These are phyloP conservation scores for Malurus melanocephalus DNA, from an alignment of 2,113 vertebrate species.

Conservation along the genomic window DNA sequence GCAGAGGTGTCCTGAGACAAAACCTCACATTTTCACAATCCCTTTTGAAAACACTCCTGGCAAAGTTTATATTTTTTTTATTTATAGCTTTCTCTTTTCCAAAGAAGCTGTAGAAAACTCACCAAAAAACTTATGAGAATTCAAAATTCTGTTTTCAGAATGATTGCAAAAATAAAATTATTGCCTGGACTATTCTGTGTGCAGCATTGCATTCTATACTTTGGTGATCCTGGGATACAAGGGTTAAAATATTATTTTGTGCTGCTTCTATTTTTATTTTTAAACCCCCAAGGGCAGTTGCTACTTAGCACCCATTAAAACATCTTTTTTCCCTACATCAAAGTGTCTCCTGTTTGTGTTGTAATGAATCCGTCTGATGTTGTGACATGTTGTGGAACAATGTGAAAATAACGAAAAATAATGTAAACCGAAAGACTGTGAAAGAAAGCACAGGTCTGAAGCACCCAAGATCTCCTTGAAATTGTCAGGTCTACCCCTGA, in stretches of 20 bases:
- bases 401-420: conserved; percentile 30
- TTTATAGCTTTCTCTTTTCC: not conserved
- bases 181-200: not conserved
- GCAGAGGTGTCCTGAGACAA: not conserved
- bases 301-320: conserved; percentile 55
- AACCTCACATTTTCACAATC: not conserved
- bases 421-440: not conserved
- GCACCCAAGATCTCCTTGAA: not conserved
- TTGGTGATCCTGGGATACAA: not conserved
- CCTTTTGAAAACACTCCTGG: not conserved
- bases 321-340: conserved; percentile 45
- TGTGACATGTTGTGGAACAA: conserved; percentile 51
- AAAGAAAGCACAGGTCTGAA: not conserved
- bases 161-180: not conserved
- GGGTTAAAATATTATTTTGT: conserved; percentile 39
- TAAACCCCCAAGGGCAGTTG: conserved; percentile 32
- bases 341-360: conserved; percentile 47
- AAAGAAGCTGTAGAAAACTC: not conserved
- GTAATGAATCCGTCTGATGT: conserved; percentile 43
- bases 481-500: not conserved
- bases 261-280: conserved; percentile 52
- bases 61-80: not conserved
- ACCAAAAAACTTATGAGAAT: not conserved
- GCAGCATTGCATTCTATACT: fast-evolving
- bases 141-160: not conserved